Evolutionary conservation across 2,888 invertebrate species (phyloP).

Genomic region (Lagria hirta): DNA sequence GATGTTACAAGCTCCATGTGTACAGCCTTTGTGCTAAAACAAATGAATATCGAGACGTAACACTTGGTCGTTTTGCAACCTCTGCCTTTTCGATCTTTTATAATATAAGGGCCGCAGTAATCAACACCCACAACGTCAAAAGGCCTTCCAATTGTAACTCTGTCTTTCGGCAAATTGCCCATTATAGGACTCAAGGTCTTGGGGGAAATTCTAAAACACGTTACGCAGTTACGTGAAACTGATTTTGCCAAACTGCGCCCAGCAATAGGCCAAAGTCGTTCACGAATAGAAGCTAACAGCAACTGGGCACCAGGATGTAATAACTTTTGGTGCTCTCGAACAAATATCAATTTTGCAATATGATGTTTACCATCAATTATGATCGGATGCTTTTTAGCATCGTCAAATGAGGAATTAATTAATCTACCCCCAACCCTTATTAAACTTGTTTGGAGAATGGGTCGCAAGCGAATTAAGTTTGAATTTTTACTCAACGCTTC

Average conservation of each 20-base stretch:
- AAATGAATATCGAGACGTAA: constrained; percentile 32
- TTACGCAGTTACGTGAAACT: constrained; percentile 26
- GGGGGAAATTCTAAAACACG: constrained; percentile 26
- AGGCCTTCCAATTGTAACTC: constrained; percentile 21
- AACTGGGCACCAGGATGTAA: constrained; percentile 29
- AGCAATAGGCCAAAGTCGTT: constrained; percentile 32
- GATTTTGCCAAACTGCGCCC: constrained; percentile 27
- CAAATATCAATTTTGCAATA: constrained; percentile 26
- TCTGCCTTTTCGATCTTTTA: constrained; percentile 27
- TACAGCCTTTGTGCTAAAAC: constrained; percentile 33
- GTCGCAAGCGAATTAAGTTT: too few relatives aligned
- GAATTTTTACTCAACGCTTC: constrained; percentile 24
- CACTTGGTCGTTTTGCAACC: constrained; percentile 26
- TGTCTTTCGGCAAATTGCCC: constrained; percentile 24
- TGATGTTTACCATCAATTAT: constrained; percentile 25
- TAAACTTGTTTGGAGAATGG: too few relatives aligned
- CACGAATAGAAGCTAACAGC: constrained; percentile 25
- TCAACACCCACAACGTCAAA: constrained; percentile 33
- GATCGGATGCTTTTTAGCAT: constrained; percentile 9
- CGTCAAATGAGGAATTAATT: constrained; percentile 24
- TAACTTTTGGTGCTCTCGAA: constrained; percentile 23
- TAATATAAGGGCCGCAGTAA: constrained; percentile 31
- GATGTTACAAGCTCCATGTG: constrained; percentile 38
- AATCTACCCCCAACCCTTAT: too few relatives aligned
- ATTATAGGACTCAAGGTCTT: constrained; percentile 20